Evolutionary conservation across 2,888 invertebrate genomes (phyloP).

Genomic region (Sphinx pinastri): DNA sequence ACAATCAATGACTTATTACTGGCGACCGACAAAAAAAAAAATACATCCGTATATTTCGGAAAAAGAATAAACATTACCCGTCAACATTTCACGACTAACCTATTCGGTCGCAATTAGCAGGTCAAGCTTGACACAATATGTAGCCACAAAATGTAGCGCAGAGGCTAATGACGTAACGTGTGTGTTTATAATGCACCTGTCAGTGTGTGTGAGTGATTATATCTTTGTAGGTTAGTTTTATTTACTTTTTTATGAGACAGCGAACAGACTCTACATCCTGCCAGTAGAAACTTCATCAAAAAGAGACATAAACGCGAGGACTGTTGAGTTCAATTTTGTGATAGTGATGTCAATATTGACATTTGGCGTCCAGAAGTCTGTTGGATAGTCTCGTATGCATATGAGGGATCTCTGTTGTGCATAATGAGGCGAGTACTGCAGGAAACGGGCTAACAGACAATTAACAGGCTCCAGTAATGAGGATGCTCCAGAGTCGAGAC

Average conservation of each 20-base stretch:
- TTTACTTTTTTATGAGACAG: background rate
- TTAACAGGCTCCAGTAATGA: slow-evolving; percentile 53
- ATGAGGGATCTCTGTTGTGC: background rate
- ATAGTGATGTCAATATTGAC: background rate
- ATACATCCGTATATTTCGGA: slow-evolving; percentile 47
- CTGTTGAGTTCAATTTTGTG: background rate
- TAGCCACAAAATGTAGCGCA: slow-evolving; percentile 52
- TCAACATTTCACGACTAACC: slow-evolving; percentile 27
- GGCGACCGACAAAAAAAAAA: slow-evolving; percentile 58
- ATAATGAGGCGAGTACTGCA: slow-evolving; percentile 35
- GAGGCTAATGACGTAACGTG: slow-evolving; percentile 59
- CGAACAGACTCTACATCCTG: background rate
- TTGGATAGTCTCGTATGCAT: background rate
- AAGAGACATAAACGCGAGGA: background rate
- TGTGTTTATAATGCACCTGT: slow-evolving; percentile 31
- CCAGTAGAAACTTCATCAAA: background rate
- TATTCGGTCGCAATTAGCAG: slow-evolving; percentile 19
- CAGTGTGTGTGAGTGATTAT: slow-evolving; percentile 20
- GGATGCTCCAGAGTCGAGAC: slow-evolving; percentile 33
- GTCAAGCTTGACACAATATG: slow-evolving; percentile 45
- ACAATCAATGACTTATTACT: slow-evolving; percentile 55
- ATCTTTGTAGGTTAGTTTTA: slow-evolving; percentile 6
- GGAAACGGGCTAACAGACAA: slow-evolving; percentile 57
- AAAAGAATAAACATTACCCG: slow-evolving; percentile 21
- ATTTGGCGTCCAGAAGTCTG: background rate